A percentile compares a stretch with the other conserved stretches of the same genome.
Evolutionary conservation across 2,797 vertebrate genomes (phyloP).

Genomic region (Ceyx erithaca): DNA sequence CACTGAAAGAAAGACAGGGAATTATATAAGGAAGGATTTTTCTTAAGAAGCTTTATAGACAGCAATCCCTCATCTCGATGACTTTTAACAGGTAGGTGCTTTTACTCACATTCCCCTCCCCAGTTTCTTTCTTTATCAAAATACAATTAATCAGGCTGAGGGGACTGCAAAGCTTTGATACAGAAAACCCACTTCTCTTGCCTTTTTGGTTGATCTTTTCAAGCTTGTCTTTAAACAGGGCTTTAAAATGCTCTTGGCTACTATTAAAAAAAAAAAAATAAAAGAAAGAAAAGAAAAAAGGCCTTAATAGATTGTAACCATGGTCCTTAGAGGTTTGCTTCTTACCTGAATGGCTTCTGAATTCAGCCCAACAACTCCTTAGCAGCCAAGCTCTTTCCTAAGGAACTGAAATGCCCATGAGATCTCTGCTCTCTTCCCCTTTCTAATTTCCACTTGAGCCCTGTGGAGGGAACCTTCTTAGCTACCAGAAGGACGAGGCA

Average conservation of each 20-base stretch:
- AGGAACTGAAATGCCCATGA: background rate
- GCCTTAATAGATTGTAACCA: background rate
- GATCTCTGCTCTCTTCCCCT: background rate
- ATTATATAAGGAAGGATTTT: background rate
- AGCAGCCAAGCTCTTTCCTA: background rate
- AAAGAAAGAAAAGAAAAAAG: background rate
- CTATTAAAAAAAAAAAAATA: background rate
- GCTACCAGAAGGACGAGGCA: background rate
- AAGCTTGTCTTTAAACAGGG: slow-evolving; percentile 19
- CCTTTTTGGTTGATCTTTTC: slow-evolving; percentile 27
- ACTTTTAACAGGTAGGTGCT: slow-evolving; percentile 49
- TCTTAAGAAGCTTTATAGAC: slow-evolving; percentile 8
- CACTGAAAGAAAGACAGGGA: background rate
- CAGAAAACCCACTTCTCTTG: slow-evolving; percentile 16
- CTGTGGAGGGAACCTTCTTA: background rate
- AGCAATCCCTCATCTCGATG: slow-evolving; percentile 23
- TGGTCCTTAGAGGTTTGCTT: slow-evolving; percentile 16
- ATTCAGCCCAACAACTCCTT: background rate
- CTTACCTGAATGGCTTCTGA: slow-evolving; percentile 25
- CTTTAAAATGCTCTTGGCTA: slow-evolving; percentile 32
- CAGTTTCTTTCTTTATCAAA: slow-evolving; percentile 20
- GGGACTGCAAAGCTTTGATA: background rate
- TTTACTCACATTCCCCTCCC: background rate
- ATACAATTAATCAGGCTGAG: slow-evolving; percentile 10
- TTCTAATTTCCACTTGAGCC: background rate